Base-by-base conservation (phyloP, 2,113 vertebrate genomes). In the Poeciliopsis occidentalis region DNA sequence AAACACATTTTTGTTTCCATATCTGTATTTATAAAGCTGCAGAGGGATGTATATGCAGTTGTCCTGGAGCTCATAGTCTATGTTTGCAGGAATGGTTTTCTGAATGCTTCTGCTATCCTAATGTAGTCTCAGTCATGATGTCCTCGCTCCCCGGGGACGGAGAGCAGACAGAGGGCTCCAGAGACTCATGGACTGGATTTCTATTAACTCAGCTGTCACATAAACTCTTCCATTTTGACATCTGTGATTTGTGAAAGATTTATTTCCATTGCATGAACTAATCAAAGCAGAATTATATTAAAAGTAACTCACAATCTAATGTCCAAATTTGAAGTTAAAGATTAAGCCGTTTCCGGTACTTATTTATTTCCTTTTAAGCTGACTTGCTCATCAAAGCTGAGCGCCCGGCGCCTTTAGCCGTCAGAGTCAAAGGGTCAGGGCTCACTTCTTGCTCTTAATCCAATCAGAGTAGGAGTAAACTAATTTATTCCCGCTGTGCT, bases 401-500 rank as follows among this genome's bases (percentile, higher is more conserved):
- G 72, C 71, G 63, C 69, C 72, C 32, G n/a, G 78, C 76, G 66
- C 30, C 64, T 62, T 44, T 60, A 34, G 84, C 85, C 17, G 30
- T 51, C 8, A 24, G 51, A 84, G 78, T 60, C 76, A 68, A 44
- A 51, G 74, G 88, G 76, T 80, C 67, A 41, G 64, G 69, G 76
- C 70, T 80, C 70, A 69, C 81, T 76, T 61, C 66, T 67, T 76
- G 39, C 34, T 82, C 80, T 86, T 93, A 92, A 92, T 94, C 87
- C 91, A 91, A 92, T 95, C 75, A 93, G 82, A 69, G 81, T 88
- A 65, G 84, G 73, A 83, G 84, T 93, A 90, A 92, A 85, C 84
- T 85, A 79, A 94, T 94, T 94, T 91, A 91, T 83, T 81, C 76
- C 78, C 61, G 80, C 76, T 73, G 73, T 64, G 76, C 78, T 85